These are phyloP conservation scores for Dyspetes luteomarginatus DNA, from an alignment of 2,888 invertebrate species.

Conservation along the genomic window DNA sequence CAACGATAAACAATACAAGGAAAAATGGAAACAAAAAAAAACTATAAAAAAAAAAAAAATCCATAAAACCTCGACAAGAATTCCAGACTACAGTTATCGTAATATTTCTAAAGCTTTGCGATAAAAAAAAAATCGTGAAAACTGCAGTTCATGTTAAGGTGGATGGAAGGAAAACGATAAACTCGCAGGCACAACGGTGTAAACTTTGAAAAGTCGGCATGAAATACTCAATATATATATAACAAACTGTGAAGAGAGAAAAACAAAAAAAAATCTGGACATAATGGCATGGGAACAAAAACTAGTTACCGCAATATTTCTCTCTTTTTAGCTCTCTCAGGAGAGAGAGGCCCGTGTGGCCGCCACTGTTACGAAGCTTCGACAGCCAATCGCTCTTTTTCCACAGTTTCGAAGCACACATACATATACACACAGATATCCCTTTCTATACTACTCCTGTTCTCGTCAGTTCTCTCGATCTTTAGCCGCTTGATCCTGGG, in stretches of 20 bases:
- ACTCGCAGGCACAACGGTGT: constrained; percentile 29
- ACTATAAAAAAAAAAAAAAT: too few relatives aligned
- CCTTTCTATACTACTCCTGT: background rate
- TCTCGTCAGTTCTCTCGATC: constrained; percentile 10
- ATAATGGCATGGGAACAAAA: constrained; percentile 58
- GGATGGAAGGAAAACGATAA: constrained; percentile 20
- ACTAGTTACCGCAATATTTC: constrained; percentile 46
- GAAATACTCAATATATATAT: background rate
- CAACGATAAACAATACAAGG: too few relatives aligned
- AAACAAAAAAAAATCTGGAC: constrained; percentile 29
- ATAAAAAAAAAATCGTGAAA: too few relatives aligned
- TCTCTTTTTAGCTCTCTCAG: background rate
- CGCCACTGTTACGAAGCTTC: constrained; percentile 46
- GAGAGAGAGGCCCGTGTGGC: constrained; percentile 36
- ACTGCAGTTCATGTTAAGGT: background rate
- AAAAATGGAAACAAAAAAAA: too few relatives aligned
- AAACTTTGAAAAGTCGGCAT: constrained; percentile 24
- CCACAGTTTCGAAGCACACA: constrained; percentile 37
- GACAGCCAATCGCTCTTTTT: constrained; percentile 50
- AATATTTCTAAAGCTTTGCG: too few relatives aligned
- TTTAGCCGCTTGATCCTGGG: constrained; percentile 27
- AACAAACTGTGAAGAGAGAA: background rate
- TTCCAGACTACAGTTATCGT: too few relatives aligned
- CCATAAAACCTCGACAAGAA: too few relatives aligned
- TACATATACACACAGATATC: constrained; percentile 14